Evolutionary conservation across 1,140 invertebrate species (phyloP).

Genomic region (Platorchestia sp.): DNA sequence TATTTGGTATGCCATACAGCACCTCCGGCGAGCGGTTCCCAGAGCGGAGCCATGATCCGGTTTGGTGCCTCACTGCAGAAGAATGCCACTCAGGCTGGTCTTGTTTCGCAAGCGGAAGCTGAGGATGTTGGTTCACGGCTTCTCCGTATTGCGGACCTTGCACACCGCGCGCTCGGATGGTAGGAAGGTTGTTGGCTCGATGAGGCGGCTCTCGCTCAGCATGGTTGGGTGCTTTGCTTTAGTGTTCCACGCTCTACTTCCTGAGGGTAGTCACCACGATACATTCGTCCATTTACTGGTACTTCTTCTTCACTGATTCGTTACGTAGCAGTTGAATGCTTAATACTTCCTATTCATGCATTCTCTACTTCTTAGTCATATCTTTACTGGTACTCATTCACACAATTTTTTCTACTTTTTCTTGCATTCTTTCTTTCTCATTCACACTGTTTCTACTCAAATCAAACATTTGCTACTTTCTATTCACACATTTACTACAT

Average conservation of each 20-base stretch:
- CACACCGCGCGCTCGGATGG: neutral
- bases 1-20: neutral
- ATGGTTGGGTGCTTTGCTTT: neutral
- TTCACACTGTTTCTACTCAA: too few species aligned
- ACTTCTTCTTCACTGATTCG: too few species aligned
- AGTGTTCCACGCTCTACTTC: neutral
- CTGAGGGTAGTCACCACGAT: too few species aligned
- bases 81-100: constrained; percentile 29
- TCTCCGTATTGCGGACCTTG: constrained; percentile 33
- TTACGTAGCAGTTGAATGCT: too few species aligned
- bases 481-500: too few species aligned
- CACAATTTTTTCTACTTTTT: too few species aligned
- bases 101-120: constrained; percentile 33
- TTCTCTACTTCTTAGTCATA: neutral
- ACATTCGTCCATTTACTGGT: too few species aligned
- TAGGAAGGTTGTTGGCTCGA: neutral
- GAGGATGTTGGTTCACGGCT: constrained; percentile 36
- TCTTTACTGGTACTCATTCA: too few species aligned
- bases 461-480: too few species aligned
- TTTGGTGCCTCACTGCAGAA: neutral
- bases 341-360: too few species aligned
- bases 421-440: too few species aligned
- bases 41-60: neutral
- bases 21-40: neutral
- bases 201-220: neutral